Evolutionary conservation across 2,113 vertebrate species (phyloP), one percentile per base, ranked within the genome.

Genomic region (Dasyornis broadbenti): DNA sequence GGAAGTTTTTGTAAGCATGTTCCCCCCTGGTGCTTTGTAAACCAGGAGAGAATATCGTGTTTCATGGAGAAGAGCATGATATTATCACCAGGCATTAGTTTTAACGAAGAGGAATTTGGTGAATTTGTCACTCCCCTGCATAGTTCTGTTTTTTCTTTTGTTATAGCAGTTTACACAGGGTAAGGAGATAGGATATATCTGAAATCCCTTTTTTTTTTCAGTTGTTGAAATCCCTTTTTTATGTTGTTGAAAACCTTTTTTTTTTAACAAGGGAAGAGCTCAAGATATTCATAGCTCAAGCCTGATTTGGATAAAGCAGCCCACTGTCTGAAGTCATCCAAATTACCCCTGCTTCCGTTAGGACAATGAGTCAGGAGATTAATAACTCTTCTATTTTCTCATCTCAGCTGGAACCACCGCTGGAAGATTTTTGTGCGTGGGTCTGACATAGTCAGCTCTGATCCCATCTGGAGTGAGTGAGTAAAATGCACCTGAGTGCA

Each of bases 1-100:
- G 65, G 27, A 96, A 94, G 93, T 94, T 93, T 96, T 93, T 92
- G 80, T 82, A 90, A 83, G 72, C 64, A 81, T 79, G 35, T 86
- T 92, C 56, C 89, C 82, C 77, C 56, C 82, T 54, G 45, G 64
- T 81, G 82, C 44, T 92, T 73, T 95, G 85, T 90, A 82, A 90
- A 86, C 56, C 40, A 26, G 72, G 60, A 57, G 57, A 89, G 35
- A 83, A 86, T 94, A 95, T 93, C 9, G 0, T 52, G 56, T 96
- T 94, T 93, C 94, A 42, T 35, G 53, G 80, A 76, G 76, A 93
- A 56, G 56, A 76, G 52, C n/a, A 5, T 23, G 76, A 81, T 95
- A 76, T 54, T 83, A 81, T 95, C 88, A 81, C 72, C 13, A 64
- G 52, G 61, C 37, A 84, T 63, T 70, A 78, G 76, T 89, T 94